These are phyloP conservation scores for Turritopsis dohrnii DNA, from an alignment of 30 jellyfish, hydroid and myxozoan genomes.

Conservation along the genomic window DNA sequence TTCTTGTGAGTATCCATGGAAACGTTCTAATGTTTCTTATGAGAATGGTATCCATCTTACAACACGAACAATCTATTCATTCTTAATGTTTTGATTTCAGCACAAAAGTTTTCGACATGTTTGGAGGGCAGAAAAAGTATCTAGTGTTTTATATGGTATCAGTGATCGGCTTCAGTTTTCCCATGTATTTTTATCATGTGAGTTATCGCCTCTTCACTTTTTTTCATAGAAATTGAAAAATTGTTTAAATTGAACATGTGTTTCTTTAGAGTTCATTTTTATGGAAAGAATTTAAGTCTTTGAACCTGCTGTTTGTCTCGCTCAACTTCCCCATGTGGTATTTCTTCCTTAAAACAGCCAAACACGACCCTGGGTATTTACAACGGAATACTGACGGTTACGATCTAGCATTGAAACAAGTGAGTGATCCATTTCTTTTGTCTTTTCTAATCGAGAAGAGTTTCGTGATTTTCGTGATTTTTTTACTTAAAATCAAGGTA, in stretches of 20 bases:
- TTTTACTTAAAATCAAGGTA: conserved; percentile 31
- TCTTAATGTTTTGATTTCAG: conserved; percentile 34
- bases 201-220: conserved; percentile 19
- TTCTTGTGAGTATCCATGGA: conserved; percentile 74
- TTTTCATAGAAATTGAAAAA: neutral
- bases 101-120: conserved; percentile 36
- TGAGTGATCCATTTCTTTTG: neutral
- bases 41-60: conserved; percentile 2
- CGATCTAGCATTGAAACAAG: conserved; percentile 81
- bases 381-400: conserved; percentile 70
- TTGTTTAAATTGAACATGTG: neutral
- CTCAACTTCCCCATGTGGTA: conserved; percentile 66
- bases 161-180: conserved; percentile 70
- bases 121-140: conserved; percentile 65
- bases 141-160: conserved; percentile 45
- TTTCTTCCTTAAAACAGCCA: conserved; percentile 50
- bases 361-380: conserved; percentile 76
- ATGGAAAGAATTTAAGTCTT: conserved; percentile 38
- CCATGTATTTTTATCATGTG: conserved; percentile 86
- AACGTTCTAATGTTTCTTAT: conserved; percentile 63
- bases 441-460: no score
- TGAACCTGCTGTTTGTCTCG: conserved; percentile 46
- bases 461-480: neutral
- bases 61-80: neutral
- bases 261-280: conserved; percentile 48